Evolutionary conservation across 2,113 vertebrate genomes (phyloP).

Genomic region (Centrocercus urophasianus): DNA sequence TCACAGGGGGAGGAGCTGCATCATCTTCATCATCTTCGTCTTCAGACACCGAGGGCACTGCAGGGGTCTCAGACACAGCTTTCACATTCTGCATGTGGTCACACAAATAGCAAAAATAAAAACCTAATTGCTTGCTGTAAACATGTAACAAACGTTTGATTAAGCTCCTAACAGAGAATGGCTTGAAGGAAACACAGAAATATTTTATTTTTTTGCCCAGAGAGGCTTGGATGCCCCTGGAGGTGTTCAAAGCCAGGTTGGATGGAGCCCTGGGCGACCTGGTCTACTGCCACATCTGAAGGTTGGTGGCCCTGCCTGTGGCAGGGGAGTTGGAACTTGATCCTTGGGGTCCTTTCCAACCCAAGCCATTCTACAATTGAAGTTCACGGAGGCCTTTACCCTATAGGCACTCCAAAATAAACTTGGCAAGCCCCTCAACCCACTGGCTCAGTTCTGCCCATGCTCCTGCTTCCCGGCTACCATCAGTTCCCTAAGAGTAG

Average conservation of each 20-base stretch:
- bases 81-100: constrained; percentile 83
- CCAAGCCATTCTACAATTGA: background rate
- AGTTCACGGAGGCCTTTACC: background rate
- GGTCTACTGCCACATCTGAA: too few species aligned
- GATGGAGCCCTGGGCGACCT: too few species aligned
- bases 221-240: too few species aligned
- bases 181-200: background rate
- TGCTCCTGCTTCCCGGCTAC: background rate
- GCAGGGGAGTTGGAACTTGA: too few species aligned
- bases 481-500: background rate
- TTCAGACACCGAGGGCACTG: constrained; percentile 91
- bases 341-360: too few species aligned
- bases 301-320: too few species aligned
- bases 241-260: too few species aligned
- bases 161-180: background rate
- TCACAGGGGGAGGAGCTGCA: constrained; percentile 88
- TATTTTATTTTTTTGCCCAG: background rate
- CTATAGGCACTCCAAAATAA: background rate
- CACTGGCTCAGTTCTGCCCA: background rate
- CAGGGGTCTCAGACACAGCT: constrained; percentile 89
- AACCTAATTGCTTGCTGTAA: accelerated
- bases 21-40: constrained; percentile 92
- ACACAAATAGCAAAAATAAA: background rate
- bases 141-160: background rate
- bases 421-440: background rate